A percentile compares a stretch with the other conserved stretches of the same genome.
Conservation (phyloP, 2,797 vertebrate species). For the Buceros bicornis region DNA sequence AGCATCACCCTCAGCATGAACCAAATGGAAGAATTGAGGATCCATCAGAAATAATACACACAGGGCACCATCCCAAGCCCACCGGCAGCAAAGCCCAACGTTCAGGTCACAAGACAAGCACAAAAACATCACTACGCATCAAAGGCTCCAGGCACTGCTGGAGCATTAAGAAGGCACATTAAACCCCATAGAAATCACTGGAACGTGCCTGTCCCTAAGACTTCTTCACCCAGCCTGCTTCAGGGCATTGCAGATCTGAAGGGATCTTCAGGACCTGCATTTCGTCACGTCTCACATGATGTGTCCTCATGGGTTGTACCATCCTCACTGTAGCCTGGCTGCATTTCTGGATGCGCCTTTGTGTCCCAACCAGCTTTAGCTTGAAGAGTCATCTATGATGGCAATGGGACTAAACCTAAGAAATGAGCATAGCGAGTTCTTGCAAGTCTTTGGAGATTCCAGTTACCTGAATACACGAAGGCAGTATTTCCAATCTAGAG, state of each 20-base stretch:
- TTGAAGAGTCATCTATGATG: background rate
- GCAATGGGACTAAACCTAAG: background rate
- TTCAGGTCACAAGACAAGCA: no score
- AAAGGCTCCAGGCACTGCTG: background rate
- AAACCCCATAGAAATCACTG: background rate
- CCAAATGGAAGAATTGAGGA: background rate
- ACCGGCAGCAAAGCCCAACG: accelerated
- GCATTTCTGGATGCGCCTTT: background rate
- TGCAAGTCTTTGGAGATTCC: background rate
- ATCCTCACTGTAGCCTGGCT: background rate
- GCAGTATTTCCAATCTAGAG: background rate
- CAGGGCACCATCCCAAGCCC: background rate
- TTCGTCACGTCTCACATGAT: background rate
- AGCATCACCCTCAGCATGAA: accelerated
- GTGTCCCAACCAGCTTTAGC: background rate
- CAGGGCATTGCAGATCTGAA: background rate
- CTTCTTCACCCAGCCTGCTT: background rate
- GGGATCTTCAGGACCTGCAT: background rate
- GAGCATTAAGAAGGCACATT: no score
- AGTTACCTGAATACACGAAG: background rate
- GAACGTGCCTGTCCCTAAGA: background rate
- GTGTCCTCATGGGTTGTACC: no score
- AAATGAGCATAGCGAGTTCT: background rate
- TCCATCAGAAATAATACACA: background rate
- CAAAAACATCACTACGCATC: background rate